These are phyloP conservation scores for Alviniconcha strummeri DNA, from an alignment of 2,888 invertebrate species.

Conservation along the genomic window DNA sequence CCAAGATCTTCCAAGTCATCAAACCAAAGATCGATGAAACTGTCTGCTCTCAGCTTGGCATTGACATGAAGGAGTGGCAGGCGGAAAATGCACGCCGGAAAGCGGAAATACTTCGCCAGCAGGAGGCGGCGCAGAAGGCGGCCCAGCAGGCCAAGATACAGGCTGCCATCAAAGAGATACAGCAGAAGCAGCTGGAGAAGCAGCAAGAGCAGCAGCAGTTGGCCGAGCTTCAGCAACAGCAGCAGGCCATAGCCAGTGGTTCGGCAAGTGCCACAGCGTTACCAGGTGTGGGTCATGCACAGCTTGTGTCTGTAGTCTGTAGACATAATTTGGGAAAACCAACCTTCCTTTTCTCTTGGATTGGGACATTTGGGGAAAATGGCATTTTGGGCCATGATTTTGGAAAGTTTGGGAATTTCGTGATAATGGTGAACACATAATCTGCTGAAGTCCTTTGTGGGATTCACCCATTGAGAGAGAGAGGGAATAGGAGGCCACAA, in stretches of 20 bases:
- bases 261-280: constrained; percentile 9
- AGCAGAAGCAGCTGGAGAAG: constrained; percentile 28
- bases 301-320: too few relatives aligned
- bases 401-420: too few relatives aligned
- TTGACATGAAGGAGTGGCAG: constrained; percentile 76
- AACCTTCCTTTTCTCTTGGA: too few relatives aligned
- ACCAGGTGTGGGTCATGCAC: too few relatives aligned
- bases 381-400: too few relatives aligned
- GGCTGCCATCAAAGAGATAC: constrained; percentile 27
- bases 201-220: constrained; percentile 19
- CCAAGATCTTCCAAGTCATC: constrained; percentile 90
- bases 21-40: constrained; percentile 93
- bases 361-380: too few relatives aligned
- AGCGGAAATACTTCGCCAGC: constrained; percentile 38
- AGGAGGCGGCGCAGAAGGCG: constrained; percentile 49
- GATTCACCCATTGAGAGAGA: too few relatives aligned
- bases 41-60: constrained; percentile 89
- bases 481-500: too few relatives aligned
- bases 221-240: constrained; percentile 18
- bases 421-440: too few relatives aligned
- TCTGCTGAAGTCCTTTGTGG: too few relatives aligned
- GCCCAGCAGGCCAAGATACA: constrained; percentile 40
- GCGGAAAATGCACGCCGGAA: constrained; percentile 48
- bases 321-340: too few relatives aligned
- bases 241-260: constrained; percentile 7